phyloP scores from a whole-genome alignment of 2,113 vertebrate species.

The Corydoras maculifer region DNA sequence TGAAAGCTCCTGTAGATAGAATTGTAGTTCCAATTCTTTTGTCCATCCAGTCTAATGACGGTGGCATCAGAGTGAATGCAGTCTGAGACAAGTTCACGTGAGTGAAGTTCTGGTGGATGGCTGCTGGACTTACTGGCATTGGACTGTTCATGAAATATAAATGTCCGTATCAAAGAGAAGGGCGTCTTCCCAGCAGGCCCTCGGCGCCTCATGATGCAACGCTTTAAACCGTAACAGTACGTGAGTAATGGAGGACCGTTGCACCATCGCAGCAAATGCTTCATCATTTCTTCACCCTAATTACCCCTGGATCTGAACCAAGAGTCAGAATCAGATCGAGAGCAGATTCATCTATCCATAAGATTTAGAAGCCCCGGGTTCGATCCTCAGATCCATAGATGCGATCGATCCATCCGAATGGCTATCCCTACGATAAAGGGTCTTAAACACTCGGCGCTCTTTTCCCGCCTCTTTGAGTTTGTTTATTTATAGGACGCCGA shows the following conservation, averaged over 20 bases:
- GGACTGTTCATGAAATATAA: slow-evolving; percentile 67
- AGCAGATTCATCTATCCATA: too few species aligned
- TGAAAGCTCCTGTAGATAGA: too few species aligned
- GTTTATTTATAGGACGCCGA: slow-evolving; percentile 15
- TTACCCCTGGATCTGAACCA: not conserved
- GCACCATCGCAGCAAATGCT: slow-evolving; percentile 11
- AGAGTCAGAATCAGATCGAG: too few species aligned
- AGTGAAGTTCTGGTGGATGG: slow-evolving; percentile 56
- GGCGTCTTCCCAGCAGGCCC: slow-evolving; percentile 49
- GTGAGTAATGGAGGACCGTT: slow-evolving; percentile 17
- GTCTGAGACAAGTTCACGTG: slow-evolving; percentile 40
- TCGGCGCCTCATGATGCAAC: slow-evolving; percentile 43
- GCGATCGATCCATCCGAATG: not conserved
- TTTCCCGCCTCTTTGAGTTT: slow-evolving; percentile 9
- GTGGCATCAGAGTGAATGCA: too few species aligned
- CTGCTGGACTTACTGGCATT: slow-evolving; percentile 64
- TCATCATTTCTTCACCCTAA: slow-evolving; percentile 12
- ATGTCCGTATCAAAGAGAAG: slow-evolving; percentile 63
- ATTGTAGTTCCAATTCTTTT: too few species aligned
- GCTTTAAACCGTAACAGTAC: slow-evolving; percentile 42
- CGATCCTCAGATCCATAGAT: not conserved
- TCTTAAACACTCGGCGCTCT: not conserved
- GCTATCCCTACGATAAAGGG: too few species aligned
- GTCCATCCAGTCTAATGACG: too few species aligned
- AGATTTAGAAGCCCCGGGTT: too few species aligned